Base-by-base conservation (phyloP, 2,888 invertebrate genomes). In the Synergus umbraculus region DNA sequence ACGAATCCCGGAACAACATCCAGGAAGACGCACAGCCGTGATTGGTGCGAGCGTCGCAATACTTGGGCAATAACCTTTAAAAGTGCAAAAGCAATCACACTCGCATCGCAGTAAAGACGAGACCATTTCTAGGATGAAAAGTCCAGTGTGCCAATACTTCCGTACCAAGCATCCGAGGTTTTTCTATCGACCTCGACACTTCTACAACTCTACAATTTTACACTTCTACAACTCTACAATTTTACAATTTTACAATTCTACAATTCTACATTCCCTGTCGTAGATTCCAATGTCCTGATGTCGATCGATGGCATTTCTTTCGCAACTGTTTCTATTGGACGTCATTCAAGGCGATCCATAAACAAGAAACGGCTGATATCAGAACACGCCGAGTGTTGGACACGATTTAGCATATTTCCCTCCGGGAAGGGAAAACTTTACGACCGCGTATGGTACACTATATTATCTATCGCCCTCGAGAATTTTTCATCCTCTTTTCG, bases 391-490 rank as follows among this genome's bases (percentile, higher is more conserved):
- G 29, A 64, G 64, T 63, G 44, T 64, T 13, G 37, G 64, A 22
- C 63, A 64, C 81, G 76, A 81, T 81, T 81, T 79, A 81, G 76
- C 78, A 79, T 79, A 77, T 81, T 77, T 79, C 65, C 79, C 60
- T 79, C 65, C 43, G 77, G 77, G 73, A 58, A 77, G 15, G 64
- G 43, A 22, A 66, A 58, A 77, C 49, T 81, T 76, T 81, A 77
- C 67, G 76, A 76, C 66, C 54, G 37, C 41, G 77, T 79, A 76
- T 44, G 76, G 60, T 41, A 73, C 73, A 54, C 77, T 81, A 84
- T 86, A 87, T 86, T 85, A 87, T 85, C 82, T 65, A 79, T 79
- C 77, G 77, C 63, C 63, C 69, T 76, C 63, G 79, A 77, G 66
- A 82, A 83, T 84, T 81, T 83, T 81, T 83, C 76, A 83, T 81